phyloP scores from a whole-genome alignment of 2,797 vertebrate genomes.

The Leptatherina wallacei region DNA sequence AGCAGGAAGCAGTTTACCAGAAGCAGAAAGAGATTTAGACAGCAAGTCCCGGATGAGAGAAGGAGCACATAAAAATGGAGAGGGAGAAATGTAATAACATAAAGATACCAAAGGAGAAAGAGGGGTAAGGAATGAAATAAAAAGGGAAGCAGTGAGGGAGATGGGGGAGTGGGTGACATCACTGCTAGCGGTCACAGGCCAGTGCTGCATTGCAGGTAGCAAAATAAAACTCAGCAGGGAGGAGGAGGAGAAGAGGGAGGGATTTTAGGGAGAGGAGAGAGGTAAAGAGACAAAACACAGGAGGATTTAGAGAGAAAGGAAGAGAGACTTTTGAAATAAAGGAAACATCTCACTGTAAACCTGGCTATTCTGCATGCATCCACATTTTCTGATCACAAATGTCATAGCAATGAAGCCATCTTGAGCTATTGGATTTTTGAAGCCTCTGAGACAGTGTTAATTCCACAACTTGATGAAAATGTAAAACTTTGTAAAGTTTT shows the following conservation, averaged over 20 bases:
- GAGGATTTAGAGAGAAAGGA: neutral
- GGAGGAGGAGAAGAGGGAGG: slow-evolving; percentile 2
- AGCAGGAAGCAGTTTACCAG: slow-evolving; percentile 3
- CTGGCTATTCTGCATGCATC: no score
- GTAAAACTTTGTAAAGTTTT: neutral
- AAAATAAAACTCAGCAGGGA: slow-evolving; percentile 19
- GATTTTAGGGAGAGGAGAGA: neutral
- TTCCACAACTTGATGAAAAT: no score
- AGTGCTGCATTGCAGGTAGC: slow-evolving; percentile 69
- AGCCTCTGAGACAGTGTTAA: no score
- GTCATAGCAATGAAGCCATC: no score
- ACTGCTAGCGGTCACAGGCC: slow-evolving; percentile 47
- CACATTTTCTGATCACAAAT: no score
- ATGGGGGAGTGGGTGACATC: slow-evolving; percentile 58
- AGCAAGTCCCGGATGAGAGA: slow-evolving; percentile 1
- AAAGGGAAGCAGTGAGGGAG: slow-evolving; percentile 2
- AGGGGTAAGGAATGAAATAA: neutral
- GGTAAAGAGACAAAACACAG: neutral
- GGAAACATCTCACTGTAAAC: neutral
- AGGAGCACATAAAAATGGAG: neutral
- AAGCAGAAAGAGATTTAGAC: neutral
- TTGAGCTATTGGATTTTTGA: no score
- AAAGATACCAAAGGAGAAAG: neutral
- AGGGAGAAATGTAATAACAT: neutral
- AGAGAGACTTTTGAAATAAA: neutral